Base-by-base conservation (phyloP, 2,888 invertebrate genomes). In the Agonopterix heracliana region DNA sequence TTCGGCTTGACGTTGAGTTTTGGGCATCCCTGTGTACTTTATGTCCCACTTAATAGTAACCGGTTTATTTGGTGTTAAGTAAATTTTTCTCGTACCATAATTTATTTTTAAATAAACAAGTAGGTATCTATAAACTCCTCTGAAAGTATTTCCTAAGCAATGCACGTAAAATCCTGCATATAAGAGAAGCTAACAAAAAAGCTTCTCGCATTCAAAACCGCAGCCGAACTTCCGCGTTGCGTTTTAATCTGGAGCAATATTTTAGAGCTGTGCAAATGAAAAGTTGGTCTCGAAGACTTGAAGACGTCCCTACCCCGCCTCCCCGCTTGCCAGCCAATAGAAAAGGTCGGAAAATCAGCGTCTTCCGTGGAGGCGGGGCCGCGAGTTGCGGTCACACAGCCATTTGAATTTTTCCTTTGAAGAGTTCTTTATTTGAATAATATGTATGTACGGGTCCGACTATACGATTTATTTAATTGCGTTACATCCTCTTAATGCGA, bases 201-300 rank as follows among this genome's bases (percentile, higher is more conserved):
- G 36, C 73, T 74, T 74, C 79, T 78, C 26, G 70, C 62, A 67
- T 26, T 67, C 59, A 56, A 71, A 81, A 83, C 86, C 86, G 73
- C 87, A 83, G 64, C 68, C 70, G 70, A 80, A 83, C 74, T 86
- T 81, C 72, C 74, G 66, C 71, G 70, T 72, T 72, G 77, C 77
- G 74, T 76, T 83, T 81, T 85, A 85, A 86, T 85, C 85, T 76
- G 68, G 56, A 74, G 80, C 80, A 79, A 85, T 87, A 85, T 86
- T 86, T 85, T 75, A 83, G n/a, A 38, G 74, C 78, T 73, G 81
- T 82, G 83, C 86, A 87, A 88, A 87, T 87, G 87, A 85, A 88
- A 87, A 86, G 85, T 88, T 85, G 74, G 77, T 77, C 77, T 76
- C 72, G 60, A 83, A 81, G 81, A 82, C 78, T 81, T 76, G 66